Conservation (phyloP, 37 sponge, comb jelly and placozoan genomes). For the Lycopodina hypogea region DNA sequence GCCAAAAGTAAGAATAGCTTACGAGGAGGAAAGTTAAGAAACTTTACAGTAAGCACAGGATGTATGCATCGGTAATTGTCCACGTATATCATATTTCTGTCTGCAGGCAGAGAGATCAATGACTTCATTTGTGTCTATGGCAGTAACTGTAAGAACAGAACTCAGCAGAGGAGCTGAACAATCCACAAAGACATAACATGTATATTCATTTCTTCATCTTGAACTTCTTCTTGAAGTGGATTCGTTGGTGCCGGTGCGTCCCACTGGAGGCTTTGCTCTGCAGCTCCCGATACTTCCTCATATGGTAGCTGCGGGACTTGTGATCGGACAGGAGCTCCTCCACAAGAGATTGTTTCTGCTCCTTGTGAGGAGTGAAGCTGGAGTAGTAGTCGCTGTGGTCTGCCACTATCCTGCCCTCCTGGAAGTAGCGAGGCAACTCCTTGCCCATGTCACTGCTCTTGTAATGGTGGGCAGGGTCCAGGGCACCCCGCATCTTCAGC, state of each 20-base stretch:
- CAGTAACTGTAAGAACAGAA: too few species aligned
- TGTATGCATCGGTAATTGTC: too few species aligned
- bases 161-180: too few species aligned
- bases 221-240: constrained; percentile 28
- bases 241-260: constrained; percentile 10
- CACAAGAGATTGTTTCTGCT: constrained; percentile 59
- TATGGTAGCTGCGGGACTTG: constrained; percentile 39
- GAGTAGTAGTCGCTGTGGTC: constrained; percentile 83
- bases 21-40: too few species aligned
- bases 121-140: too few species aligned
- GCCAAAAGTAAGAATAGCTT: too few species aligned
- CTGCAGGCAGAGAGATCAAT: too few species aligned
- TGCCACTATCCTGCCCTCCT: constrained; percentile 58
- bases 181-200: not conserved
- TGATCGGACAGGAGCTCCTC: constrained; percentile 75
- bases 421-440: constrained; percentile 72
- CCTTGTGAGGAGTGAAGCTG: constrained; percentile 52
- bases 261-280: constrained; percentile 34
- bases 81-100: too few species aligned
- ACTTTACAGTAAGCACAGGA: too few species aligned
- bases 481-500: constrained; percentile 58
- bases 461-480: constrained; percentile 74
- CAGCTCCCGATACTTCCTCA: constrained; percentile 24
- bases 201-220: constrained; percentile 7
- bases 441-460: constrained; percentile 54